phyloP scores from a whole-genome alignment of 2,797 vertebrate species.

The Acipenser transmontanus region DNA sequence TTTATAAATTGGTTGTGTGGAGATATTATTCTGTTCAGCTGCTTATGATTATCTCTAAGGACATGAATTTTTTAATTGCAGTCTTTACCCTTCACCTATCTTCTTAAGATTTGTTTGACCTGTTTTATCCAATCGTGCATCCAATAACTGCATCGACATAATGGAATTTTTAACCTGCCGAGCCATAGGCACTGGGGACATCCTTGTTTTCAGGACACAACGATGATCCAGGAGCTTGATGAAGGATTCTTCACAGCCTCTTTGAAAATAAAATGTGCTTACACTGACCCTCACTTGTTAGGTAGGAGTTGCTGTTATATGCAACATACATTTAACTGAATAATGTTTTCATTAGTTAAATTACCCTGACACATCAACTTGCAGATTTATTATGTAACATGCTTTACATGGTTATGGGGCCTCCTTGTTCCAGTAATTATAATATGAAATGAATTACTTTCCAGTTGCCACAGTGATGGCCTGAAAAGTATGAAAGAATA shows the following conservation, averaged over 20 bases:
- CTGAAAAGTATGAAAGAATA: no score
- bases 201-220: constrained; percentile 4
- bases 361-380: constrained; percentile 17
- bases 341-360: constrained; percentile 6
- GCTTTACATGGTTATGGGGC: constrained; percentile 12
- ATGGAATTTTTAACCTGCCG: constrained; percentile 24
- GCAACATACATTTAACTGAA: constrained; percentile 11
- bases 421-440: background rate
- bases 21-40: constrained; percentile 6
- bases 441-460: background rate
- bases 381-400: background rate
- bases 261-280: constrained; percentile 22
- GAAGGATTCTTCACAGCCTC: constrained; percentile 18
- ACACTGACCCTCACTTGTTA: constrained; percentile 19
- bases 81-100: constrained; percentile 20
- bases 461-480: background rate
- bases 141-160: constrained; percentile 10
- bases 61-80: background rate
- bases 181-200: constrained; percentile 28
- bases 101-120: constrained; percentile 25
- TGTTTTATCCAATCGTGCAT: constrained; percentile 23
- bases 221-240: constrained; percentile 20
- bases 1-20: background rate
- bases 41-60: no score
- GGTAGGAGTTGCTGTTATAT: constrained; percentile 1